Base-by-base conservation (phyloP, 1,140 invertebrate genomes). In the Drosophila bipectinata region DNA sequence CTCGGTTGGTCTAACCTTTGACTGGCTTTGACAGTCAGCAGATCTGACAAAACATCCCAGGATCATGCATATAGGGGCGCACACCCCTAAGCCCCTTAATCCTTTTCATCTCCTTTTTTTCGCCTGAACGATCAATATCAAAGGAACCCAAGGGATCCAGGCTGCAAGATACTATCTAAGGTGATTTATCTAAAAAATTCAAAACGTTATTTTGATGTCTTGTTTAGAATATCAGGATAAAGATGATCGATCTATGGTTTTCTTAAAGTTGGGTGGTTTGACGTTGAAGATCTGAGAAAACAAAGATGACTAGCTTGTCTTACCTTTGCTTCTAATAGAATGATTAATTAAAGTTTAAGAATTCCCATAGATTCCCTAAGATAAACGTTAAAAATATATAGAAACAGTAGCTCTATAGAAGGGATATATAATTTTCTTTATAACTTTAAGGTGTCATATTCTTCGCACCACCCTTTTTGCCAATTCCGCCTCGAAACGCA, bases 1-100 rank as follows among this genome's bases (percentile, higher is more conserved):
- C 49, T 8, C 1, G 26, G 64, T 55, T 55, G 67, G 62, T 30
- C 66, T 71, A 71, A 69, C 67, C 67, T 71, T 71, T 71, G 67
- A 71, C 67, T 71, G 67, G 34, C 34, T 32, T 32, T 32, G 32
- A 24, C 64, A 48, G 63, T 68, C 63, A 48, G 26, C 51, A 69
- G 52, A 68, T 56, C 67, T 69, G 63, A 57, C 66, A 69, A 69
- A 69, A 69, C 66, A 67, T 49, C 64, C 37, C 30, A 57, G 66
- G 51, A 69, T 69, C 66, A 69, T 47, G 64, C 64, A 48, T 49
- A 69, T 41, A 69, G 51, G 52, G 60, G 59, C 48, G 21, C 32
- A 49, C 44, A 32, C 67, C 66, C 59, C 63, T 71, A 69, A 71
- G 67, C 67, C 18, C 10, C 64, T 69, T 69, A 71, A 71, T 69